These are phyloP conservation scores for Chydorus sphaericus DNA, from an alignment of 2,888 invertebrate genomes.

Conservation along the genomic window DNA sequence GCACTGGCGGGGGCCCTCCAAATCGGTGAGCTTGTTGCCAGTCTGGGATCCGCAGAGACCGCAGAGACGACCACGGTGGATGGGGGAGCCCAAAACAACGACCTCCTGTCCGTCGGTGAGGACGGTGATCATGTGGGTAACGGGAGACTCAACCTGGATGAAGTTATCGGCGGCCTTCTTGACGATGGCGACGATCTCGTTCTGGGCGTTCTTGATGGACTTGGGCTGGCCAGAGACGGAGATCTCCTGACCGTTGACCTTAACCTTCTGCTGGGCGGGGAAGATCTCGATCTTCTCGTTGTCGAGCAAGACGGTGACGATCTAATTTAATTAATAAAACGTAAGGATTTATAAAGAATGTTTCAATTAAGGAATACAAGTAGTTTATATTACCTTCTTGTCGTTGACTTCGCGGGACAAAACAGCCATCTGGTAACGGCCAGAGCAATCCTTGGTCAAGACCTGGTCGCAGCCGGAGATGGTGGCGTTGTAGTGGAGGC, in stretches of 20 bases:
- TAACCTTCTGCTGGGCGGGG: slow-evolving; percentile 4
- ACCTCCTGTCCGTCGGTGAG: slow-evolving; percentile 3
- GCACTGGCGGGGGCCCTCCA: slow-evolving; percentile 12
- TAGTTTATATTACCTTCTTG: not conserved
- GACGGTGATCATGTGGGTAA: slow-evolving; percentile 10
- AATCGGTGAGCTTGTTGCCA: slow-evolving; percentile 10
- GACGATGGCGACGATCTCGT: not conserved
- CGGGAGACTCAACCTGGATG: slow-evolving; percentile 8
- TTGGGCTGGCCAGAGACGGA: not conserved
- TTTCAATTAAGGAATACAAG: not conserved
- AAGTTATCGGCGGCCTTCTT: slow-evolving; percentile 11
- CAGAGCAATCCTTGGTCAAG: slow-evolving; percentile 30
- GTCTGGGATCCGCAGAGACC: slow-evolving; percentile 14
- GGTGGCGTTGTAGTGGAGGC: slow-evolving; percentile 22
- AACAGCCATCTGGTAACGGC: slow-evolving; percentile 26
- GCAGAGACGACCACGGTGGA: slow-evolving; percentile 13
- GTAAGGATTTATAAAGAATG: not conserved
- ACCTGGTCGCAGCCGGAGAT: slow-evolving; percentile 27
- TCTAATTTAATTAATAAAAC: not conserved
- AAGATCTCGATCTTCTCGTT: slow-evolving; percentile 12
- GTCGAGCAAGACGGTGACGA: slow-evolving; percentile 13
- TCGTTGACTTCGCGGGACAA: slow-evolving; percentile 23
- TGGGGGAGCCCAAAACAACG: slow-evolving; percentile 9
- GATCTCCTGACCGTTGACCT: slow-evolving; percentile 11
- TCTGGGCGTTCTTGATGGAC: slow-evolving; percentile 9